A percentile compares a stretch with the other conserved stretches of the same genome.
Conservation (phyloP, 2,888 invertebrate species). For the Pristionchus entomophagus region DNA sequence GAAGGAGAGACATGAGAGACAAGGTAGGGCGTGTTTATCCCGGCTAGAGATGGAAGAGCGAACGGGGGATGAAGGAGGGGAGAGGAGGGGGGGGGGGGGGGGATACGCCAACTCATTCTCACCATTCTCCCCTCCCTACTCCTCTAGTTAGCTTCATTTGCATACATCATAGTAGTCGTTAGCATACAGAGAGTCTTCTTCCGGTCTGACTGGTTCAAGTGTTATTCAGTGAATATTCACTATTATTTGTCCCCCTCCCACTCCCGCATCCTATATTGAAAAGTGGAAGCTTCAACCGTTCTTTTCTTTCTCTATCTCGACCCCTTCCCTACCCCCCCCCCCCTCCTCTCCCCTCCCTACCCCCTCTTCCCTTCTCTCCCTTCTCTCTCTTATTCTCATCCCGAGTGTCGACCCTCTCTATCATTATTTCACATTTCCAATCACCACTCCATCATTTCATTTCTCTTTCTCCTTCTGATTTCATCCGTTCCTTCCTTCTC, state of each 20-base stretch:
- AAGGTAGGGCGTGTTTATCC: slow-evolving; percentile 34
- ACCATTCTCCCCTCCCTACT: background rate
- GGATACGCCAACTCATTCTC: slow-evolving; percentile 20
- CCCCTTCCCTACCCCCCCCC: background rate
- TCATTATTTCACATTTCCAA: slow-evolving; percentile 23
- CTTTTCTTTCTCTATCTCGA: background rate
- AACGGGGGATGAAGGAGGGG: background rate
- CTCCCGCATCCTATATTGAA: slow-evolving; percentile 9
- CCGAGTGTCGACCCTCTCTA: slow-evolving; percentile 9
- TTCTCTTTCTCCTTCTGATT: slow-evolving; percentile 13
- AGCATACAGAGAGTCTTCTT: background rate
- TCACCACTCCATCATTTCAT: slow-evolving; percentile 33
- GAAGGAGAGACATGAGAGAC: slow-evolving; percentile 15
- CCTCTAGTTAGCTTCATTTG: background rate
- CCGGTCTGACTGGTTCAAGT: background rate
- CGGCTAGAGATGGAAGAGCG: slow-evolving; percentile 31
- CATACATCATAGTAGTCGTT: background rate
- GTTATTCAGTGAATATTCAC: no score
- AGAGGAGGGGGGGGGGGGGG: background rate
- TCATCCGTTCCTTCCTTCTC: background rate
- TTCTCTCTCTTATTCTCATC: background rate
- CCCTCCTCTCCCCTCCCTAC: background rate
- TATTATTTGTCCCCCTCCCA: background rate
- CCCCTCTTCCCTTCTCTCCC: slow-evolving; percentile 17
- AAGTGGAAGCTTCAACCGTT: slow-evolving; percentile 39